Evolutionary conservation across 2,797 vertebrate genomes (phyloP), one percentile per base, ranked within the genome.

Genomic region (Vipera latastei): DNA sequence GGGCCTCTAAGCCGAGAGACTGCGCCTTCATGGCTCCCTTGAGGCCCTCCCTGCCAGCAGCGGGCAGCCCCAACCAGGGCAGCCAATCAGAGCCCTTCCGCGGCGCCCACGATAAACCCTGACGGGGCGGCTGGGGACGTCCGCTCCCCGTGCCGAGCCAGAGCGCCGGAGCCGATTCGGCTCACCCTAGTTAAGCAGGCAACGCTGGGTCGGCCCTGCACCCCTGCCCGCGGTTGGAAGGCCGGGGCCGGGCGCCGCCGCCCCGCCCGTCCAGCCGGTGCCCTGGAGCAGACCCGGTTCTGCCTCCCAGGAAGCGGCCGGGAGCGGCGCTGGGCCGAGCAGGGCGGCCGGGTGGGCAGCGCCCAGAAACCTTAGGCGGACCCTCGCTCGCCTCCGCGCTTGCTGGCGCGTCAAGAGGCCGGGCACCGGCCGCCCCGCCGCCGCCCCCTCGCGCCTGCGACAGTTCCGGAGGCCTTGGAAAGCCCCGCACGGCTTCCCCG

Each of bases 271-370:
- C 44, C 48, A 2, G 12, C 12, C 12, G 4, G 53, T 2, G 6
- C 26, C 1, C 53, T 4, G 53, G 26, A 4, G 1, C 2, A 2
- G 13, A 0, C 28, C 53, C 53, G 1, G 1, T 4, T n/a, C 85
- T 1, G 12, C 11, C 48, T 51, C 6, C 48, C 83, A 25, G 38
- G 83, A 18, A 25, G 83, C 22, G 44, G 83, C 8, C 18, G 38
- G 32, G 16, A 4, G 16, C 16, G 32, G 32, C 20, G 38, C 78
- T 48, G 38, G 32, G 4, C 44, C 0, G 53, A 28, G 28, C 28
- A 14, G 65, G 65, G 14, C 7, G 1, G 26, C 4, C 1, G 28
- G 28, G 28, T 0, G 63, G 63, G 63, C 61, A 63, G 28, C 4
- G 63, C 12, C 1, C n/a, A 6, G 65, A 6, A 32, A 7, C 14